Conservation (phyloP, 2,888 invertebrate genomes). For the Drosophila pegasa region DNA sequence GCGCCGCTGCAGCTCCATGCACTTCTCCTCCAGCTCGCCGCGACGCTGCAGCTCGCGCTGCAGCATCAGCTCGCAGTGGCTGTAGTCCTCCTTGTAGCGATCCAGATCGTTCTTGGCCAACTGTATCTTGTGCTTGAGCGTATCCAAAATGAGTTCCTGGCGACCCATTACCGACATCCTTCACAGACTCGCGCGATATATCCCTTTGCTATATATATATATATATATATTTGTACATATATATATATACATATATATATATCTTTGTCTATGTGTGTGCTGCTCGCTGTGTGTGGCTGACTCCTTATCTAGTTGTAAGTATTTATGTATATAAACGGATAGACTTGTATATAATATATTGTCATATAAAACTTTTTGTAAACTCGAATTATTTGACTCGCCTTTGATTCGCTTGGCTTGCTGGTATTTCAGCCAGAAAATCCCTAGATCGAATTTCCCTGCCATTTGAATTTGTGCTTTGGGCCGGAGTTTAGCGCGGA, state of each 20-base stretch:
- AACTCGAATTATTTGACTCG: too few relatives aligned
- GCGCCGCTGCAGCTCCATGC: slow-evolving; percentile 2
- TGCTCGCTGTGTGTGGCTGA: background rate
- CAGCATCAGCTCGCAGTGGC: slow-evolving; percentile 13
- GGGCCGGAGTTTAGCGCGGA: background rate
- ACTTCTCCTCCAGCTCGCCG: slow-evolving; percentile 3
- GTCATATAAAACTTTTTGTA: background rate
- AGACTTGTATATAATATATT: background rate
- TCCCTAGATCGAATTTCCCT: slow-evolving; percentile 30
- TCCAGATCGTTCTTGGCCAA: slow-evolving; percentile 21
- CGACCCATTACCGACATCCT: background rate
- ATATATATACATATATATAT: background rate
- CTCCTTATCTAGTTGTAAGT: background rate
- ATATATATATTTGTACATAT: background rate
- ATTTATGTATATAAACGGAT: background rate
- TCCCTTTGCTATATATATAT: background rate
- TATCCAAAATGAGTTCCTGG: slow-evolving; percentile 14
- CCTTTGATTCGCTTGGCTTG: background rate
- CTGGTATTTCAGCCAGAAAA: background rate
- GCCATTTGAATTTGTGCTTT: slow-evolving; percentile 38
- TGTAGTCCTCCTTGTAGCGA: slow-evolving; percentile 14
- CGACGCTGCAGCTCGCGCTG: background rate
- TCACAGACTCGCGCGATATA: background rate
- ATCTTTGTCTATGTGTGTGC: background rate
- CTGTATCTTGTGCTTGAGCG: slow-evolving; percentile 19